A percentile compares a stretch with the other conserved stretches of the same genome.
These are phyloP conservation scores for Argyra leucocephala DNA, from an alignment of 2,888 invertebrate genomes.

Conservation along the genomic window DNA sequence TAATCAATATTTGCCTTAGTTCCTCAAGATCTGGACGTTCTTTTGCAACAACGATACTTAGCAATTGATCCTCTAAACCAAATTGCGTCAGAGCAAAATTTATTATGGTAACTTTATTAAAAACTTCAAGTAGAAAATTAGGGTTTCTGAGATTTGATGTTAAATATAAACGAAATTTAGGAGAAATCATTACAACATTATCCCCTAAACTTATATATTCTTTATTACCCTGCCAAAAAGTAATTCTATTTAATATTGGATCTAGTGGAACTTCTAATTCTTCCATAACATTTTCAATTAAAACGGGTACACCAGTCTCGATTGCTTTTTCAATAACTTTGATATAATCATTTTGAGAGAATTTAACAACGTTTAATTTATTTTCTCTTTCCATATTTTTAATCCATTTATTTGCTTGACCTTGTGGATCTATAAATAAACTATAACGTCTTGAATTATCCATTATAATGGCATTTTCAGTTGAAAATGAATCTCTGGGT, in stretches of 20 bases:
- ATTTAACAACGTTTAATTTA: constrained; percentile 38
- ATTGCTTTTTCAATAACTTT: constrained; percentile 55
- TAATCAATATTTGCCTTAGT: constrained; percentile 65
- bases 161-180: constrained; percentile 72
- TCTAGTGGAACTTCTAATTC: constrained; percentile 80
- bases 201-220: constrained; percentile 76
- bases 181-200: constrained; percentile 66
- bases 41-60: constrained; percentile 79
- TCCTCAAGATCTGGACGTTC: constrained; percentile 85
- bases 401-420: constrained; percentile 87
- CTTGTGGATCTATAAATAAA: constrained; percentile 84
- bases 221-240: constrained; percentile 68
- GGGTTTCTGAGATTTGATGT: constrained; percentile 85
- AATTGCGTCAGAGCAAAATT: constrained; percentile 72
- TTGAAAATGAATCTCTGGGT: constrained; percentile 74
- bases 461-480: constrained; percentile 81
- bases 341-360: constrained; percentile 42
- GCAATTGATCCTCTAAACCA: constrained; percentile 75
- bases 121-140: constrained; percentile 77
- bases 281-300: constrained; percentile 76
- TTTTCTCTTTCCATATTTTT: constrained; percentile 64
- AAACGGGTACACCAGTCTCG: constrained; percentile 62
- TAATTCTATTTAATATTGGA: constrained; percentile 66
- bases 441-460: constrained; percentile 78
- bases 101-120: constrained; percentile 74